These are phyloP conservation scores for Acronicta alni DNA, from an alignment of 2,888 invertebrate species.

Conservation along the genomic window DNA sequence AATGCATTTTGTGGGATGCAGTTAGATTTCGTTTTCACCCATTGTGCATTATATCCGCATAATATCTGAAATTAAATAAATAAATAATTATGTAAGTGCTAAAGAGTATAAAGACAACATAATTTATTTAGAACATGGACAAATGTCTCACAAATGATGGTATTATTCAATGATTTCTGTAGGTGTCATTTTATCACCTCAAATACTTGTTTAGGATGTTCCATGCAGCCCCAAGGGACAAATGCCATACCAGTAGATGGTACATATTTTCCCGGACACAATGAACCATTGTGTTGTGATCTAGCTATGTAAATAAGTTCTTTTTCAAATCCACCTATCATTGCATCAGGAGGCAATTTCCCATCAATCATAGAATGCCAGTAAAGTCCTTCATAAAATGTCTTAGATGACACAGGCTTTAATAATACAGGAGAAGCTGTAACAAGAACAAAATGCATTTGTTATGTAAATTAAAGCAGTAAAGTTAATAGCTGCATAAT, in stretches of 20 bases:
- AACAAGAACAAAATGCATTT: conserved; percentile 6
- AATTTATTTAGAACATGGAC: too few relatives aligned
- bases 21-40: conserved; percentile 88
- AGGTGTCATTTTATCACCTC: conserved; percentile 85
- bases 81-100: background rate
- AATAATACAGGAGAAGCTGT: conserved; percentile 46
- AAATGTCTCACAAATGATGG: too few relatives aligned
- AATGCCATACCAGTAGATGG: conserved; percentile 91
- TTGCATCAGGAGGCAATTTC: conserved; percentile 91
- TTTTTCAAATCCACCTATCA: conserved; percentile 91
- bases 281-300: conserved; percentile 91
- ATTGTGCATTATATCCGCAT: conserved; percentile 70
- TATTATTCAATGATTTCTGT: too few relatives aligned
- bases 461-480: background rate
- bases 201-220: conserved; percentile 91
- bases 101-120: too few relatives aligned
- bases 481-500: too few relatives aligned
- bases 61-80: conserved; percentile 64
- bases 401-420: conserved; percentile 21
- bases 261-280: conserved; percentile 94
- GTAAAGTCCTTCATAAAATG: conserved; percentile 75
- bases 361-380: conserved; percentile 90
- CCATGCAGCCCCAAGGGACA: conserved; percentile 93
- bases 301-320: conserved; percentile 91
- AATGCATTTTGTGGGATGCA: conserved; percentile 91